Evolutionary conservation across 2,113 vertebrate genomes (phyloP), one percentile per base, ranked within the genome.

Genomic region (Passer domesticus): DNA sequence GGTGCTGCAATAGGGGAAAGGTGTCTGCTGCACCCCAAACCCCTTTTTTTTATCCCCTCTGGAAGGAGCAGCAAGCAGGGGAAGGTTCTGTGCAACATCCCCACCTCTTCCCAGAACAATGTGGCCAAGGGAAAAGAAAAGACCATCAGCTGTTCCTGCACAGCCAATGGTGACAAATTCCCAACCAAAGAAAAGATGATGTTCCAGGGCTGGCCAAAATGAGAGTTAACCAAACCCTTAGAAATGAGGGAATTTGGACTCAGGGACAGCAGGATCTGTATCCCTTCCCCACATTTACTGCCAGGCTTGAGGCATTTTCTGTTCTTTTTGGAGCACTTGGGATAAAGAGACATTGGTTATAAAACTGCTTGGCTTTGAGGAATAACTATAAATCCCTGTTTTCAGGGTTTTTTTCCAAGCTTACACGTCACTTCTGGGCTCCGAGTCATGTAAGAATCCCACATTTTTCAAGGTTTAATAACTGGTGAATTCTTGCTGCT

Each of bases 251-350:
- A 43, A 55, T 50, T 53, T 39, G 47, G 77, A 30, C 25, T 60
- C 49, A 8, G 11, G 43, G 56, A 56, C 30, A 85, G 69, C 21
- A 83, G 47, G 30, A 69, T 77, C 85, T 20, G 2, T 14, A 55
- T 76, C 43, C 46, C 30, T 63, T 85, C 50, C 15, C 27, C 0
- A 0, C 69, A 28, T 55, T 67, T 59, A 33, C 70, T 73, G 67
- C 87, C 62, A 80, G 67, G 67, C 55, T 79, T 35, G 79, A 92
- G 92, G 91, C 62, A 50, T 69, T 83, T 93, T 94, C 55, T 88
- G 59, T 67, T 86, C 75, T 90, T 74, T 30, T 59, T 91, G 62
- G 37, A 85, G 68, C 21, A 31, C 21, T 94, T 59, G 47, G 75
- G 33, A 67, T 74, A 52, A 88, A 81, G 47, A 86, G n/a, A 68